These are phyloP conservation scores for Molorchus minor DNA, from an alignment of 2,888 invertebrate genomes.

Conservation along the genomic window DNA sequence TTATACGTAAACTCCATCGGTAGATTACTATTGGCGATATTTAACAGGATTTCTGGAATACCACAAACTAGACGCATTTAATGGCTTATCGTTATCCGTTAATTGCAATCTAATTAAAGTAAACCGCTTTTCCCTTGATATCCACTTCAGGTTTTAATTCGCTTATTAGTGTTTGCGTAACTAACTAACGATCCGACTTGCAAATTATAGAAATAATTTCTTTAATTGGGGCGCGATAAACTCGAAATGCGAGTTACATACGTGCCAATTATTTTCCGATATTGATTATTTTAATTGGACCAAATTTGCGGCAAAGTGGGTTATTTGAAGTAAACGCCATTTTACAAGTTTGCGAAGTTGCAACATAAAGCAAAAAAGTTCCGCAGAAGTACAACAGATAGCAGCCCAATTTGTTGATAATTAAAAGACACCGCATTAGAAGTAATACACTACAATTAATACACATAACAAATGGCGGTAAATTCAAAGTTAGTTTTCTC, in stretches of 20 bases:
- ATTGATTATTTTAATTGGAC: slow-evolving; percentile 18
- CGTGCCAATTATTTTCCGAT: slow-evolving; percentile 9
- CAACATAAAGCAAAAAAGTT: too few species aligned
- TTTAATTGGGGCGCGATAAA: slow-evolving; percentile 18
- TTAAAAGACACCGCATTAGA: too few species aligned
- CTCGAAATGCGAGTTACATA: slow-evolving; percentile 3
- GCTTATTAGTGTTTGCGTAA: slow-evolving; percentile 17
- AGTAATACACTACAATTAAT: too few species aligned
- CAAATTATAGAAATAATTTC: slow-evolving; percentile 16
- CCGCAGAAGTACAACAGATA: too few species aligned
- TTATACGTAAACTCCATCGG: too few species aligned
- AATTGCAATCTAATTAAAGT: slow-evolving; percentile 16
- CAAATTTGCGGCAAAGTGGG: slow-evolving; percentile 6
- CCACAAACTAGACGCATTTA: neutral
- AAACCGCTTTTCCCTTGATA: slow-evolving; percentile 27
- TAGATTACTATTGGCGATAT: too few species aligned
- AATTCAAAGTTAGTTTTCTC: too few species aligned
- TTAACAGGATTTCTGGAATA: too few species aligned
- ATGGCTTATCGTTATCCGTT: neutral
- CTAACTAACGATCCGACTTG: slow-evolving; percentile 22
- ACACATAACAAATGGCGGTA: too few species aligned
- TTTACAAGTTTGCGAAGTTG: too few species aligned
- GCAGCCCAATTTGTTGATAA: too few species aligned
- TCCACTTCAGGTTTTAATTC: slow-evolving; percentile 10
- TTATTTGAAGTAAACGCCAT: too few species aligned